Evolutionary conservation across 2,888 invertebrate genomes (phyloP).

Genomic region (Polyploca ridens): DNA sequence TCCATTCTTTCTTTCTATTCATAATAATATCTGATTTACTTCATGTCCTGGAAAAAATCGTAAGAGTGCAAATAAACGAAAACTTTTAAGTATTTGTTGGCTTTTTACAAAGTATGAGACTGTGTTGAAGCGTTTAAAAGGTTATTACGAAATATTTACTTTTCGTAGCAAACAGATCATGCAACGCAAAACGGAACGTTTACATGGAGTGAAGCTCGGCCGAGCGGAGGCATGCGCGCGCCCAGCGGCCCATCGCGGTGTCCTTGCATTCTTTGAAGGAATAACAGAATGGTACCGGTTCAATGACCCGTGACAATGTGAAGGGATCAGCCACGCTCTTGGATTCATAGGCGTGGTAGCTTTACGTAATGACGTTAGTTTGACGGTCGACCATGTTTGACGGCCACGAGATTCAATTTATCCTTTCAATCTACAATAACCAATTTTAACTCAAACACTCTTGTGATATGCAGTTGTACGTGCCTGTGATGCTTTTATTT

Average conservation of each 20-base stretch:
- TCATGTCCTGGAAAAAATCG: too few relatives aligned
- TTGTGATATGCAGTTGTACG: background rate
- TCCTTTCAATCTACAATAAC: conserved; percentile 28
- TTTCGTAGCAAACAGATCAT: conserved; percentile 53
- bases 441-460: background rate
- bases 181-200: conserved; percentile 42
- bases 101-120: conserved; percentile 29
- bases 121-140: conserved; percentile 47
- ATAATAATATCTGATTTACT: background rate
- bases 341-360: conserved; percentile 62
- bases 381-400: conserved; percentile 63
- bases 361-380: conserved; percentile 69
- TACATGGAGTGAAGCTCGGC: conserved; percentile 16
- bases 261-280: conserved; percentile 78
- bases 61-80: background rate
- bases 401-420: conserved; percentile 46
- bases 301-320: conserved; percentile 78
- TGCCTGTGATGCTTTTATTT: background rate
- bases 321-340: conserved; percentile 66
- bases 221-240: conserved; percentile 28
- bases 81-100: conserved; percentile 30
- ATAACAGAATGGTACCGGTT: conserved; percentile 75
- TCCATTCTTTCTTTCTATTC: too few relatives aligned
- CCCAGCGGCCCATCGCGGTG: conserved; percentile 66
- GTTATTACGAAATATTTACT: conserved; percentile 63